Base-by-base conservation (phyloP, 2,797 vertebrate genomes). In the Meda fulgida region DNA sequence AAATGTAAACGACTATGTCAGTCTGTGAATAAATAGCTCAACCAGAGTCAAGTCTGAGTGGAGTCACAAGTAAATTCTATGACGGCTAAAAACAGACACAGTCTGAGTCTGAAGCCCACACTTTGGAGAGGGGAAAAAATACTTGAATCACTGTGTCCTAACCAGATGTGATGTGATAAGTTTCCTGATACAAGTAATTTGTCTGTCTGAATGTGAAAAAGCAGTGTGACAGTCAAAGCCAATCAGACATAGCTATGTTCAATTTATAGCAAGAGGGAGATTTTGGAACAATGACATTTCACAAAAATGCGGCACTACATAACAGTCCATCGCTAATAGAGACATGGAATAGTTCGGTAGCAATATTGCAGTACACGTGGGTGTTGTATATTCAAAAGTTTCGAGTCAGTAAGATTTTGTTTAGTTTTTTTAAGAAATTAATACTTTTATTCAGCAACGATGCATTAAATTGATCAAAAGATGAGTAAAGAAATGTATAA, bases 11-110 rank as follows among this genome's bases (percentile, higher is more conserved):
- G 5, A 36, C 21, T 0, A 19, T 51, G 11, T 53, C 29, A 55
- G 53, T 26, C 23, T 60, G 75, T 77, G 55, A 51, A 36, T 31
- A 76, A 76, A 76, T 34, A 76, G 29, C 73, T 76, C 29, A 76
- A 9, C 26, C 31, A 7, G 78, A 51, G 78, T 80, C 63, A 80
- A 63, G 36, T 69, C 31, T 38, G 43, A 80, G 18, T 48, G 66
- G 78, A 79, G 63, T 80, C 65, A 69, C 43, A 67, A 53, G 65
- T 38, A 67, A 67, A 36, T 26, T 31, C 63, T 34, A 34, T 34
- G 26, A 46, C 43, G 9, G 21, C 58, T 78, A 65, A 78, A 80
- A 66, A 70, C 65, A 69, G 19, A 31, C 38, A 48, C 26, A 48
- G 19, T 80, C 38, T 80, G 40, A 80, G 58, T 43, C 77, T 65